Evolutionary conservation across 2,888 invertebrate genomes (phyloP), one percentile per base, ranked within the genome.

Genomic region (Germaria angustata): DNA sequence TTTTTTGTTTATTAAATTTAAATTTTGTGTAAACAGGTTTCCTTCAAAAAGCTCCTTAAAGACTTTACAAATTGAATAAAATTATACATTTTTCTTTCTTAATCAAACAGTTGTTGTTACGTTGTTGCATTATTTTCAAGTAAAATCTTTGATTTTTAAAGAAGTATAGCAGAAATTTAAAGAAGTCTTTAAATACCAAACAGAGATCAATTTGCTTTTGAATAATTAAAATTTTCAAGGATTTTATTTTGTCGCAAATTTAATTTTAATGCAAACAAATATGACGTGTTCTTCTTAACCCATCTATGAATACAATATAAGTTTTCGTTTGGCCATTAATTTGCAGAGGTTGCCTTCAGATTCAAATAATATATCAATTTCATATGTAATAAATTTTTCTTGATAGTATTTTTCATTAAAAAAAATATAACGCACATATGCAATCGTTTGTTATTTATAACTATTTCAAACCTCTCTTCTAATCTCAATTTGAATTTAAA

Each of bases 1-100:
- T 2, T 32, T 24, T 24, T 51, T 51, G 49, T n/a, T 34, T 49
- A 15, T 24, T 28, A 17, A 7, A 63, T 39, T 51, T 8, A 39
- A 24, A 36, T 66, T 66, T 51, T 36, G 9, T 51, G 9, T 24
- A 51, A 66, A 66, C 65, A 36, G 11, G 49, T 65, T 65, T 13
- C 13, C 13, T 9, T 7, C 13, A 34, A 36, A 24, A 46, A 36
- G 24, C 22, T 66, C 36, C 39, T 39, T 39, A 17, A n/a, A 65
- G 32, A 34, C 46, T 17, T 1, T 1, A 2, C 13, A 32, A 20
- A 63, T 32, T 2, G n/a, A 65, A n/a, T 49, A 9, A 65, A 36
- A 66, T 53, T 24, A 15, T 66, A 41, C 41, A 22, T n/a, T 20
- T 36, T 15, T 5, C 6, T 24, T 24, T 41, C 41, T 59, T 9